Percentiles rank a stretch among this genome's conserved stretches.
Conservation (phyloP, 1,140 invertebrate genomes). For the Arion vulgaris region DNA sequence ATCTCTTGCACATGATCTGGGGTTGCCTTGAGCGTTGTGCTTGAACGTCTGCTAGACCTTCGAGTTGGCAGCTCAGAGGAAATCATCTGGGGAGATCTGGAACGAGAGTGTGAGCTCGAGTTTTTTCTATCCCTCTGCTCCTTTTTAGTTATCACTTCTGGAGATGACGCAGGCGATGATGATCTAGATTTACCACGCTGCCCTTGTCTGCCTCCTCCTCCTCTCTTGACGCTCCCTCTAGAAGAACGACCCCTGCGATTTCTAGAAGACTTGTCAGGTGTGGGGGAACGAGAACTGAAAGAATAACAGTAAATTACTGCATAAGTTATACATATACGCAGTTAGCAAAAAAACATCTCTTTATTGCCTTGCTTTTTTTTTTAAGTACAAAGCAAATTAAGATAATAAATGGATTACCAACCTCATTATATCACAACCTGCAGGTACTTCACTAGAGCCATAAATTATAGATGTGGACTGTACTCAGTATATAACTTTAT, state of each 20-base stretch:
- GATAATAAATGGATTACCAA: no score
- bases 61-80: conserved; percentile 17
- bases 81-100: conserved; percentile 36
- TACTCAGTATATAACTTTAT: no score
- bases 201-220: conserved; percentile 27
- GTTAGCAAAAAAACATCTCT: not conserved
- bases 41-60: conserved; percentile 32
- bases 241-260: not conserved
- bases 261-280: conserved; percentile 33
- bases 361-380: no score
- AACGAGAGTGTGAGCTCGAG: conserved; percentile 16
- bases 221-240: conserved; percentile 9
- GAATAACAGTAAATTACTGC: not conserved
- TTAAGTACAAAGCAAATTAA: no score
- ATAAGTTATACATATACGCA: not conserved
- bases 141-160: conserved; percentile 23
- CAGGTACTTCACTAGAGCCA: no score
- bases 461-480: no score
- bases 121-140: conserved; percentile 8
- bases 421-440: no score
- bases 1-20: not conserved
- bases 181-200: conserved; percentile 31
- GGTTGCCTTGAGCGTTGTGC: not conserved
- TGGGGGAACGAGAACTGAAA: conserved; percentile 36
- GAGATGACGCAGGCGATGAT: conserved; percentile 34